Evolutionary conservation across 2,797 vertebrate genomes (phyloP), one percentile per base, ranked within the genome.

Genomic region (Hemibagrus guttatus): DNA sequence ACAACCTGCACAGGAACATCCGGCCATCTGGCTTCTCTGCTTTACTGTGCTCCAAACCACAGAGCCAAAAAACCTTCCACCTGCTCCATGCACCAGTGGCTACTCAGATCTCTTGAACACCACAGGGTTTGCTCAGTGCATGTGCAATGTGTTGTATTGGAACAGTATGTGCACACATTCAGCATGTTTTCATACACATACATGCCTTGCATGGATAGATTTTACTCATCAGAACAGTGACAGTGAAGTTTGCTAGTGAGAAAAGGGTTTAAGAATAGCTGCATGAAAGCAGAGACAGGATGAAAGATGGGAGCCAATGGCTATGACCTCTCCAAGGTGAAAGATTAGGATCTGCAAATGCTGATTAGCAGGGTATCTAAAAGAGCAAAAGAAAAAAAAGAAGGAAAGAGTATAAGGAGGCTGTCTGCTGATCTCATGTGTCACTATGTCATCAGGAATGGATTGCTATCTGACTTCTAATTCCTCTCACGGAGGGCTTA

Each of bases 1-100:
- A 83, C 88, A 93, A 92, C 87, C 92, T 59, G 89, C 26, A 91
- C 91, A 89, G 90, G 82, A 93, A 31, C 94, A 94, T 95, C 93
- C 94, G 93, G 93, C 90, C 89, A 68, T 78, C 59, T 91, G 90
- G 91, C 90, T 81, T 88, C 85, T 89, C 87, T 91, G 93, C 94
- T 94, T 93, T 88, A 91, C 92, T 93, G 93, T 90, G 87, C 93
- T 93, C 90, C 85, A 79, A 93, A 91, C 93, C 89, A 79, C 39
- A 91, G 89, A 86, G 92, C 92, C 92, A 92, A 93, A 92, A 84
- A 89, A 69, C 31, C 66, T 91, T 90, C 90, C 84, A 91, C 91
- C 91, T 91, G 91, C 91, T 86, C 72, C 85, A 63, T 89, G 85
- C 88, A 91, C 88, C 90, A 81, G 88, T 81, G 85, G 87, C 89